These are phyloP conservation scores for Cynoglossus semilaevis DNA, from an alignment of 2,113 vertebrate species.

Conservation along the genomic window DNA sequence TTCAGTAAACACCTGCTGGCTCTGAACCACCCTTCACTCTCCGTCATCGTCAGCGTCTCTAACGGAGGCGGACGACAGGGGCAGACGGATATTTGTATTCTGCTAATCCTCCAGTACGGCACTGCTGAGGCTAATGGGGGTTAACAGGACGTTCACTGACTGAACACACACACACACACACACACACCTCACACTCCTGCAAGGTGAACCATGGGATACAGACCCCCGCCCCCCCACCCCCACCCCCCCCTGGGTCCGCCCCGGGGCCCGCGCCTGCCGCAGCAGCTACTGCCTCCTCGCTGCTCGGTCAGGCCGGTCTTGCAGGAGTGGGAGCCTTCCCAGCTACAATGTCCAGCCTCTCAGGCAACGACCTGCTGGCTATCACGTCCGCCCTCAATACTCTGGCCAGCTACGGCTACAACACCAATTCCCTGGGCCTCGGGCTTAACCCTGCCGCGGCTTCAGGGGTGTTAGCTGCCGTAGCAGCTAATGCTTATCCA, in stretches of 20 bases:
- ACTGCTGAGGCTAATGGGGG: conserved; percentile 67
- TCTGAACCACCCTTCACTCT: conserved; percentile 49
- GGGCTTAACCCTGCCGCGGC: conserved; percentile 89
- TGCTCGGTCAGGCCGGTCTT: conserved; percentile 85
- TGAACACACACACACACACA: not conserved
- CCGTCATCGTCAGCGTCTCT: conserved; percentile 54
- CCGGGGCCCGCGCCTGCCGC: conserved; percentile 80
- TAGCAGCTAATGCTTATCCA: conserved; percentile 88
- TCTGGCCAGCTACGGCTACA: conserved; percentile 92
- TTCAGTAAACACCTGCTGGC: conserved; percentile 62
- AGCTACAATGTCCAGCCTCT: conserved; percentile 86
- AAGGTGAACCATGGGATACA: too few species aligned
- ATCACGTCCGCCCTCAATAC: conserved; percentile 94
- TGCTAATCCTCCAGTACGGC: conserved; percentile 56
- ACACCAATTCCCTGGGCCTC: conserved; percentile 90
- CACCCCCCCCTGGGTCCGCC: too few species aligned
- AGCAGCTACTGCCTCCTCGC: conserved; percentile 81
- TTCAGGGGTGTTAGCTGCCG: conserved; percentile 85
- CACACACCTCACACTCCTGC: not conserved
- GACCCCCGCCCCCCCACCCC: too few species aligned
- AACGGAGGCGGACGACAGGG: conserved; percentile 12
- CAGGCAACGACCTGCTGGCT: conserved; percentile 89
- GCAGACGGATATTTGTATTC: conserved; percentile 60
- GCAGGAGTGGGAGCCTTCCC: conserved; percentile 86
- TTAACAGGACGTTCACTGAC: conserved; percentile 65